Evolutionary conservation across 2,888 invertebrate genomes (phyloP).

Genomic region (Sympetrum striolatum): DNA sequence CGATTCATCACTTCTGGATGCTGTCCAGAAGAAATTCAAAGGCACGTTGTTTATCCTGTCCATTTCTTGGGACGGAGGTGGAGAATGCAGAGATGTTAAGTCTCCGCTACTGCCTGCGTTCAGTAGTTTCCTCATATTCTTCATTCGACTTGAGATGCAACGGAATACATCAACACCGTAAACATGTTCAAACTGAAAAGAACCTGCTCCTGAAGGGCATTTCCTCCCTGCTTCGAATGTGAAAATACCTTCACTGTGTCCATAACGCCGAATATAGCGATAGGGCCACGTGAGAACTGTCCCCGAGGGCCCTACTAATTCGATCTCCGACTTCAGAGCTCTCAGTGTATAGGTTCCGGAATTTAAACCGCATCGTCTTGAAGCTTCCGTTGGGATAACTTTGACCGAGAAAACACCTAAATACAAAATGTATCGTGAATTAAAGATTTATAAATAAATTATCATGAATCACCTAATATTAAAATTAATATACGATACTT

Average conservation of each 20-base stretch:
- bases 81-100: neutral
- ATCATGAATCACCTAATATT: too few species aligned
- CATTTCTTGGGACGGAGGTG: neutral
- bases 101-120: constrained; percentile 61
- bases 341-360: constrained; percentile 75
- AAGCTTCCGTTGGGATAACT: constrained; percentile 79
- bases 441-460: neutral
- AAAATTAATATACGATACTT: constrained; percentile 43
- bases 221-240: constrained; percentile 88
- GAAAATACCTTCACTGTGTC: constrained; percentile 84
- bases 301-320: constrained; percentile 69
- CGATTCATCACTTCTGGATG: constrained; percentile 53
- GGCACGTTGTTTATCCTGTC: neutral
- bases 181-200: constrained; percentile 64
- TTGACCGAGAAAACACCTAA: constrained; percentile 77
- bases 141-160: constrained; percentile 83
- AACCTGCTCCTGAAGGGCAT: constrained; percentile 85
- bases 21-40: neutral
- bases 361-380: constrained; percentile 76
- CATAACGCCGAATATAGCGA: constrained; percentile 81
- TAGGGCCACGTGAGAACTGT: constrained; percentile 78
- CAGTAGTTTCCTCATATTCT: constrained; percentile 83
- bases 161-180: constrained; percentile 30
- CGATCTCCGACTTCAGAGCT: constrained; percentile 77
- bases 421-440: constrained; percentile 44